Evolutionary conservation across 2,113 vertebrate species (phyloP), one percentile per base, ranked within the genome.

Genomic region (Lipophrys pholis): DNA sequence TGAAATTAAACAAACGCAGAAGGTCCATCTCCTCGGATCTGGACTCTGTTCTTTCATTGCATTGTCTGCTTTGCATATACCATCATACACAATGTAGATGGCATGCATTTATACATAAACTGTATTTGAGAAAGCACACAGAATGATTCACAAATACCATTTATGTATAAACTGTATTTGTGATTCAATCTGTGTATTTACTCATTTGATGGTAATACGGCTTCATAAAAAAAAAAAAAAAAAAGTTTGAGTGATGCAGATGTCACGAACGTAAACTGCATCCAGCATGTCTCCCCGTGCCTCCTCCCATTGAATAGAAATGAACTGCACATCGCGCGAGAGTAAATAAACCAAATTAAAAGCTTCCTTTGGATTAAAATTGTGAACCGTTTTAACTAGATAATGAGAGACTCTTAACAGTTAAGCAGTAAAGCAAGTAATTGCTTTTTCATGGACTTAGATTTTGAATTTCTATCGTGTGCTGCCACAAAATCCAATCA

Each of bases 391-490:
- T 85, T 80, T 82, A 87, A 87, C 82, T 87, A 90, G 80, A 90
- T 91, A 93, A 90, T 89, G 78, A 87, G 87, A 76, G 68, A 41
- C 72, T 76, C 79, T 90, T 82, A 81, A 91, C 85, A 91, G 87
- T 90, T 88, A 89, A 80, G 84, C 90, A 89, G 76, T 80, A 89
- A 91, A 91, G 88, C 87, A 91, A 81, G 80, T 93, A 91, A 92
- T 92, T 94, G 89, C 79, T 90, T 91, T 91, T 94, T 93, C 91
- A 91, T 91, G 88, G 88, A 83, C 51, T 85, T 53, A 85, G 85
- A 91, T 82, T 91, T 84, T 90, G 81, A 89, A 90, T 90, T 88
- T 87, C 80, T 73, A 85, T 89, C 89, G 82, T 87, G 81, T 79
- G 79, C 79, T 80, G 76, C 69, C 82, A 91, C 79, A 79, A 86